Conservation (phyloP, 2,113 vertebrate genomes). For the Pionites leucogaster region DNA sequence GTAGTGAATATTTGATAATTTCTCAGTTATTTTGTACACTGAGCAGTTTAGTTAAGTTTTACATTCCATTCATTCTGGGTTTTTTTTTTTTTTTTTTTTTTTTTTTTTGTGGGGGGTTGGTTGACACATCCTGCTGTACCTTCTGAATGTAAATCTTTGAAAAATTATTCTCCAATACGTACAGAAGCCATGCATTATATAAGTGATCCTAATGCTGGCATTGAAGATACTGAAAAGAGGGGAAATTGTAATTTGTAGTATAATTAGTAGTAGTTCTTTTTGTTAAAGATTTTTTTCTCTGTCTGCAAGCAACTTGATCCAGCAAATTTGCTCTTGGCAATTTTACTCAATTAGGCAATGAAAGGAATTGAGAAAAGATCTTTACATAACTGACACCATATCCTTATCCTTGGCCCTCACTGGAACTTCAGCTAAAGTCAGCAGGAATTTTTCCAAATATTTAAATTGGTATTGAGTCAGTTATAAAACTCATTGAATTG, state of each 20-base stretch:
- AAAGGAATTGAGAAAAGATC: not conserved
- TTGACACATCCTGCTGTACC: not conserved
- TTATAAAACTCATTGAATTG: not conserved
- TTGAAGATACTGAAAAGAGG: not conserved
- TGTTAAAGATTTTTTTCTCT: not conserved
- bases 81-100: not conserved
- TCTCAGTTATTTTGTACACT: not conserved
- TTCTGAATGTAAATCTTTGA: not conserved
- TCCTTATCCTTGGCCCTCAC: not conserved
- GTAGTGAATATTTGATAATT: not conserved
- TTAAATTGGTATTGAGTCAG: not conserved
- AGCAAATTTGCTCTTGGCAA: not conserved
- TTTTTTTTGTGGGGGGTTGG: too few species aligned
- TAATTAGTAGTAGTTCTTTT: not conserved
- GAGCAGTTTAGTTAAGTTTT: not conserved
- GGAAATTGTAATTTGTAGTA: not conserved
- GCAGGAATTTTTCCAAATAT: not conserved
- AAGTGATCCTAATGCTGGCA: not conserved
- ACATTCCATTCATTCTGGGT: not conserved
- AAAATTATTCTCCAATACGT: not conserved
- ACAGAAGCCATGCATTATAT: not conserved
- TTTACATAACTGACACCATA: not conserved
- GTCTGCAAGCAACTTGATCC: not conserved
- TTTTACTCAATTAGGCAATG: not conserved
- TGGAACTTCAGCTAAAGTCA: not conserved